Evolutionary conservation across 1,140 invertebrate species (phyloP), one percentile per base, ranked within the genome.

Genomic region (Lasioglossum baleicum): DNA sequence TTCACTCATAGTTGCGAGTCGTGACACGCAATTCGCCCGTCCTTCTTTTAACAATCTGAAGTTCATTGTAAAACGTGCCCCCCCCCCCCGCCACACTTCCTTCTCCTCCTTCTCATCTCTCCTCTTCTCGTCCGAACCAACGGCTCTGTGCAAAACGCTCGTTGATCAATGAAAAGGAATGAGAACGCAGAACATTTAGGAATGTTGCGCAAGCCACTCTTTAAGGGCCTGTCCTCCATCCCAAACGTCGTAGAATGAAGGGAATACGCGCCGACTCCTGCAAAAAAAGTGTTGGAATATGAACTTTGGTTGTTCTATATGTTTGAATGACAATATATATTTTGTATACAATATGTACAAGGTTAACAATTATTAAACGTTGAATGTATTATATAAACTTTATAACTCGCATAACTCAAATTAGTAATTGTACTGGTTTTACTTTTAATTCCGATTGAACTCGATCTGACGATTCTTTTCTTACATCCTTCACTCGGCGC

Each of bases 1-100:
- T 92, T 75, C 92, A 92, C 68, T 92, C 90, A 90, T 93, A 92
- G 88, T 87, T 31, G 80, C 35, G 0, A 2, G 35, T 35, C 35
- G 35, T 35, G 35, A 35, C 35, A 35, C 31, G 31, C 31, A 82
- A 10, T 79, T 82, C 76, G 22, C 51, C 58, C 60, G 77, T 44
- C 79, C 53, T 81, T 26, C 26, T 5, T 35, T 35, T 81, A 68
- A 75, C 69, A 22, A 88, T 85, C 70, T 85, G 74, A 90, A 91
- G 88, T 83, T 88, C 35, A 71, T 80, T 88, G 81, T 90, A 87
- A 90, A 53, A 89, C 83, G 87, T 89, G 58, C 66, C 66, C 48
- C 83, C 67, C 60, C 82, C 53, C 66, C 66, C 48, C 83, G 67
- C 60, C 82, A 81, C 76, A 82, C 83, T 80, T 80, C 44, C 44